Evolutionary conservation across 2,797 vertebrate genomes (phyloP), one percentile per base, ranked within the genome.

Genomic region (Pangasius larnaudii): DNA sequence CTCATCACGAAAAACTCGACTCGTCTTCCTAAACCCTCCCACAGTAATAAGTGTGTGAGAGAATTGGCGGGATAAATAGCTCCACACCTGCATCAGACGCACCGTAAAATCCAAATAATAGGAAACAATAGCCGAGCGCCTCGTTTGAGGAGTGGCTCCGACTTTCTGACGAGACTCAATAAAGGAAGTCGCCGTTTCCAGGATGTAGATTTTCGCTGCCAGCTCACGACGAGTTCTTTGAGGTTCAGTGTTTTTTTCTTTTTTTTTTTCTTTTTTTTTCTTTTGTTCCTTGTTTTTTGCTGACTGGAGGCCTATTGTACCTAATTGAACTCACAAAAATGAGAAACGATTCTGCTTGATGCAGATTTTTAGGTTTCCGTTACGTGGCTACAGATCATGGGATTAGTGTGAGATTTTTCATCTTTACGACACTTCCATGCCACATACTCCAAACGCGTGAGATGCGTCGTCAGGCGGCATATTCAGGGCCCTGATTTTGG

Each of bases 141-240:
- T 42, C 22, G 27, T 85, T 72, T 61, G 80, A 61, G 61, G 75
- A 87, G 85, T 56, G 87, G 78, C 85, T 89, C 84, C 80, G 87
- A 85, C 85, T 86, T 72, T 89, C 59, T 58, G 86, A 87, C 42
- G 65, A 74, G 88, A 91, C 85, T 89, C 84, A 91, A 89, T 89
- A 89, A 81, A 88, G 91, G 90, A 92, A 90, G 80, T 87, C 69
- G 39, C 72, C 3, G 59, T 88, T 92, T 92, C 89, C 87, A 87
- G 90, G 85, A 91, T 69, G 87, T 89, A 67, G 80, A 30, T 63
- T 36, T 74, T 88, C 71, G 80, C 83, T 90, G 88, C 80, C 89
- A 83, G 87, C 69, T 88, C 79, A 71, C 58, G 63, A 81, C 65
- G 27, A 90, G 83, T 87, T 89, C 86, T 86, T 86, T 89, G 80